Conservation (phyloP, 2,113 vertebrate genomes). For the Hydropotes inermis region DNA sequence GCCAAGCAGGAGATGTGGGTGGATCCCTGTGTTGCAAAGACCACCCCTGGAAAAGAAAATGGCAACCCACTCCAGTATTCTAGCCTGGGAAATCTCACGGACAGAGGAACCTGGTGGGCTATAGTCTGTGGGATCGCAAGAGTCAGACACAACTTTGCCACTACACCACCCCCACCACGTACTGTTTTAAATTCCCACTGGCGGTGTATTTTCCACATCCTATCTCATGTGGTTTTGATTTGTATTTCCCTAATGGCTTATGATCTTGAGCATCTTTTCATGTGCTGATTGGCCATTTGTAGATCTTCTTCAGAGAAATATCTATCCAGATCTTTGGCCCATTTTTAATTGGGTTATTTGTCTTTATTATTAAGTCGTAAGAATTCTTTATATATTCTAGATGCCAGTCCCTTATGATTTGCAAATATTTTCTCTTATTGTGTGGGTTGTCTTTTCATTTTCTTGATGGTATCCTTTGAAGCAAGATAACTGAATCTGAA, state of each 20-base stretch:
- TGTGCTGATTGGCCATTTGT: neutral
- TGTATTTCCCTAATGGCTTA: neutral
- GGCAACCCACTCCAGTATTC: neutral
- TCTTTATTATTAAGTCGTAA: constrained; percentile 15
- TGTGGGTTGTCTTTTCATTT: neutral
- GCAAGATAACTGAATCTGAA: constrained; percentile 7
- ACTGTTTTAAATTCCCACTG: neutral
- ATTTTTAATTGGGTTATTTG: constrained; percentile 33
- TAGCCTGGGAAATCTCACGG: neutral
- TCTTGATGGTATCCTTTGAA: constrained; percentile 35
- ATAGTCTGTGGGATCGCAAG: neutral
- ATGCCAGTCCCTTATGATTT: neutral
- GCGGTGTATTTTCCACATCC: neutral
- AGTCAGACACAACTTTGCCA: neutral
- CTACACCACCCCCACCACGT: neutral
- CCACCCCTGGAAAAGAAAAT: neutral
- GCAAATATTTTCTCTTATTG: neutral
- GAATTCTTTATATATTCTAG: neutral
- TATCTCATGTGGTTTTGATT: neutral
- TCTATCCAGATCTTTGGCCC: neutral
- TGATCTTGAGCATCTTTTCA: neutral
- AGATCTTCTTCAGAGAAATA: constrained; percentile 13
- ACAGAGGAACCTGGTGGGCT: neutral
- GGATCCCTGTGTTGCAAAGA: neutral
- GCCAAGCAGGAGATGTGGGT: neutral